phyloP scores from a whole-genome alignment of 1,140 invertebrate species.

The Drosophila cardini region DNA sequence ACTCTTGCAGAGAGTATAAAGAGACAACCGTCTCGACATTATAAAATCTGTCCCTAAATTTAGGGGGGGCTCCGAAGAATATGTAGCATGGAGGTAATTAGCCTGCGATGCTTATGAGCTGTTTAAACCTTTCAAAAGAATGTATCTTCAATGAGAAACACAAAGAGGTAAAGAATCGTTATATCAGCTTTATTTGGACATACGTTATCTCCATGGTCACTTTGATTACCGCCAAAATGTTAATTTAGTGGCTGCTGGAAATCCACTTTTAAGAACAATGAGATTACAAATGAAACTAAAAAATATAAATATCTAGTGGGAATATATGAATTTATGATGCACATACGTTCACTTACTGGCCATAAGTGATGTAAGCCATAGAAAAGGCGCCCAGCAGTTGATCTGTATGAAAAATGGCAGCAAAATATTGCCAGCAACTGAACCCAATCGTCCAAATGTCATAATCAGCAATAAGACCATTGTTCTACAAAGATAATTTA shows the following conservation, averaged over 20 bases:
- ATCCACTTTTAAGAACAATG: slow-evolving; percentile 63
- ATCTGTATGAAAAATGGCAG: slow-evolving; percentile 63
- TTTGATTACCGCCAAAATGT: slow-evolving; percentile 7
- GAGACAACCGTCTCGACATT: no score
- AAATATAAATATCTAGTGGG: not conserved
- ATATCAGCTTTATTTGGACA: not conserved
- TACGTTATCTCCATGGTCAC: not conserved
- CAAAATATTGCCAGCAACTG: slow-evolving; percentile 60
- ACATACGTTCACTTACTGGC: slow-evolving; percentile 39
- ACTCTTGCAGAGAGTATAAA: no score
- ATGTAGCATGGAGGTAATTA: no score
- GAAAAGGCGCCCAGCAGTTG: slow-evolving; percentile 57
- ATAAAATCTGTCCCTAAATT: no score
- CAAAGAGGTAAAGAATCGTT: slow-evolving; percentile 2
- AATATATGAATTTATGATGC: not conserved
- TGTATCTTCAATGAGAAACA: no score
- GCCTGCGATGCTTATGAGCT: no score
- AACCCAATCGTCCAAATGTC: slow-evolving; percentile 69
- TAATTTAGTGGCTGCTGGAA: slow-evolving; percentile 54
- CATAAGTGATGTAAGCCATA: slow-evolving; percentile 61
- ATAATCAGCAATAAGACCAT: slow-evolving; percentile 72
- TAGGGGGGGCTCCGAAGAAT: no score
- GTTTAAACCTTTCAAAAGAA: no score
- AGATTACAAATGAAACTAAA: slow-evolving; percentile 61
- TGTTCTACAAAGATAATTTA: slow-evolving; percentile 39